Percentiles rank a stretch among this genome's conserved stretches.
phyloP scores from a whole-genome alignment of 2,113 vertebrate species.

The Fregata magnificens region DNA sequence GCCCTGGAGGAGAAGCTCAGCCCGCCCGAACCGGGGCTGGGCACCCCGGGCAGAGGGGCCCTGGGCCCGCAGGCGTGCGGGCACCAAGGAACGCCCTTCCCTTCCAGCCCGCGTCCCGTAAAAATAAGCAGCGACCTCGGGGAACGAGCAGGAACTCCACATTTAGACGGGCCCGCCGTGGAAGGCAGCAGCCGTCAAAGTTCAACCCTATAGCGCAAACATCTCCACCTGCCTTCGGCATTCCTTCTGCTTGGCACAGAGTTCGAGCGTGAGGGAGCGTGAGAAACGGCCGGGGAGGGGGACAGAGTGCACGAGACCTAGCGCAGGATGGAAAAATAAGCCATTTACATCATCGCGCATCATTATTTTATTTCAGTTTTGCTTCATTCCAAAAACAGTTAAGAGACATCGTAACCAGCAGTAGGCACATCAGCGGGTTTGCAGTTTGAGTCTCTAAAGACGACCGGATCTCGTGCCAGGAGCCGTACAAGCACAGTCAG shows the following conservation, averaged over 20 bases:
- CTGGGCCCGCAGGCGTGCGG: background rate
- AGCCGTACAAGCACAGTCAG: background rate
- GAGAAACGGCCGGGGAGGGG: background rate
- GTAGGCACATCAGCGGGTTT: background rate
- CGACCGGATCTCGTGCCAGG: background rate
- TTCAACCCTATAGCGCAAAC: fast-evolving
- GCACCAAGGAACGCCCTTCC: fast-evolving
- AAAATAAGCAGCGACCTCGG: background rate
- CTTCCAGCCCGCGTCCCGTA: background rate
- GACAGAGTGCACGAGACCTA: too few species aligned
- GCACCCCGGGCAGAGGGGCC: fast-evolving
- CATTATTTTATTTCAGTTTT: conserved; percentile 5
- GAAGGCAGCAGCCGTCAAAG: background rate
- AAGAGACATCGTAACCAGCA: background rate
- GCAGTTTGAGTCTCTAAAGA: background rate
- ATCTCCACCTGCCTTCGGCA: background rate
- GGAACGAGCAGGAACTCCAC: background rate
- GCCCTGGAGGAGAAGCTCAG: too few species aligned
- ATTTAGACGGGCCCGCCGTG: background rate
- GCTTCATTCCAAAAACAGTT: background rate
- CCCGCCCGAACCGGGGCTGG: background rate
- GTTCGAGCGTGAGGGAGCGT: background rate
- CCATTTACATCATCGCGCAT: background rate
- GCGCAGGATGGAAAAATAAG: background rate
- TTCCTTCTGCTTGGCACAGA: background rate